These are phyloP conservation scores for Brachionichthys hirsutus DNA, from an alignment of 2,113 vertebrate genomes.

Conservation along the genomic window DNA sequence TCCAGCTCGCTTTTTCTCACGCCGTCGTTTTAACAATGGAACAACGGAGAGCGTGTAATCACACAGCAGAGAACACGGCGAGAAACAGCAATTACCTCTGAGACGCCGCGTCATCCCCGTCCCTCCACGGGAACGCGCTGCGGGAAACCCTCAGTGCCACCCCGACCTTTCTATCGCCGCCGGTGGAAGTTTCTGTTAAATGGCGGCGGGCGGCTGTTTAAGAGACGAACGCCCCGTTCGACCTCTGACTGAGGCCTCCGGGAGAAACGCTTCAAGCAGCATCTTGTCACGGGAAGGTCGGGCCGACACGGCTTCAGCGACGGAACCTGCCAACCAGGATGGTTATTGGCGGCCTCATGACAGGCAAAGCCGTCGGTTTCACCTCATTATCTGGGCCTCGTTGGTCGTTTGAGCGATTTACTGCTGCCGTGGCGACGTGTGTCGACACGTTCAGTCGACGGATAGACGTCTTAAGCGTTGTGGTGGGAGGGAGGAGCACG, in stretches of 20 bases:
- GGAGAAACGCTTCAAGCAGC: slow-evolving; percentile 70
- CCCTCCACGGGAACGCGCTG: no score
- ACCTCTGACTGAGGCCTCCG: slow-evolving; percentile 46
- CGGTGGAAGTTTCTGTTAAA: slow-evolving; percentile 56
- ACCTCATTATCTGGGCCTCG: slow-evolving; percentile 59
- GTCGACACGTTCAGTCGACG: no score
- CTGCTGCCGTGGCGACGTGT: slow-evolving; percentile 12
- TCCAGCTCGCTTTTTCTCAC: slow-evolving; percentile 65
- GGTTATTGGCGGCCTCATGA: slow-evolving; percentile 63
- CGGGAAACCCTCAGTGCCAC: no score
- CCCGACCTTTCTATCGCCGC: no score
- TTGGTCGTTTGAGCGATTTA: slow-evolving; percentile 60
- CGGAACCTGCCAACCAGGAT: slow-evolving; percentile 66
- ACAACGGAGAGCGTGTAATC: slow-evolving; percentile 57
- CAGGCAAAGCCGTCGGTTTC: slow-evolving; percentile 68
- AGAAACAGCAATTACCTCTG: slow-evolving; percentile 64
- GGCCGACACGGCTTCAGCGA: slow-evolving; percentile 70
- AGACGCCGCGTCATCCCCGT: slow-evolving; percentile 5
- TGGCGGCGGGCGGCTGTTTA: slow-evolving; percentile 55
- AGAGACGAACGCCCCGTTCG: slow-evolving; percentile 46
- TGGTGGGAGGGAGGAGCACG: no score
- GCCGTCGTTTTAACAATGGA: slow-evolving; percentile 54
- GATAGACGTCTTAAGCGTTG: no score
- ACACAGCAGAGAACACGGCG: slow-evolving; percentile 44
- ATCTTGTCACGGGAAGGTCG: slow-evolving; percentile 75